phyloP scores from a whole-genome alignment of 1,140 invertebrate species.

The Temnothorax nylanderi region DNA sequence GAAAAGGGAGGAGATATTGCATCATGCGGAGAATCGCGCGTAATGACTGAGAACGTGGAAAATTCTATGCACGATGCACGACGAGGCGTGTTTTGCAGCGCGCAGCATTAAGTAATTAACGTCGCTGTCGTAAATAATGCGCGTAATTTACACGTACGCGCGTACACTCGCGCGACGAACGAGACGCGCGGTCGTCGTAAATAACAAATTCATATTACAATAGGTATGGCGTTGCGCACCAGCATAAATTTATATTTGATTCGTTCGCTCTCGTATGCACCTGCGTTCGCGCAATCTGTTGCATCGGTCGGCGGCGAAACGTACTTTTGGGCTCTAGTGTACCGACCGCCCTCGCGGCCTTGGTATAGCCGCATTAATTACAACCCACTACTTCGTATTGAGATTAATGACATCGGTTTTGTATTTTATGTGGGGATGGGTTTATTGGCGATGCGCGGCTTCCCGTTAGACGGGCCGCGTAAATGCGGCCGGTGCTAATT shows the following conservation, averaged over 20 bases:
- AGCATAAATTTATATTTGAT: conserved; percentile 52
- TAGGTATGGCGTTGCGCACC: neutral
- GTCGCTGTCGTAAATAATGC: conserved; percentile 32
- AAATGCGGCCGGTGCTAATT: conserved; percentile 67
- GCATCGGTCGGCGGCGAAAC: neutral
- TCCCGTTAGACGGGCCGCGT: conserved; percentile 58
- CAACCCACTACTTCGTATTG: conserved; percentile 66
- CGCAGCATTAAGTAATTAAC: conserved; percentile 29
- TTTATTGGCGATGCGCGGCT: conserved; percentile 61
- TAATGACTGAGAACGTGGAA: neutral
- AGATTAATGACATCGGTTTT: conserved; percentile 73
- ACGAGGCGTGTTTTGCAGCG: neutral
- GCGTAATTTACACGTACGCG: conserved; percentile 12
- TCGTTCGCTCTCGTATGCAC: conserved; percentile 27
- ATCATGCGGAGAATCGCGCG: too few species aligned
- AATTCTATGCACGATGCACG: neutral
- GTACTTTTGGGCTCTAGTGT: conserved; percentile 60
- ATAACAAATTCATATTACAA: conserved; percentile 37
- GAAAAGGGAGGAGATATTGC: neutral
- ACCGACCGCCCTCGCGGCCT: conserved; percentile 57
- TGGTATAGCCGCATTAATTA: conserved; percentile 70
- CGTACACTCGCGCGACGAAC: conserved; percentile 12
- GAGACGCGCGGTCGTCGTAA: conserved; percentile 1
- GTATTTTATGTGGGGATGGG: conserved; percentile 71
- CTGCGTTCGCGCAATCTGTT: conserved; percentile 39